Conservation (phyloP, 2,797 vertebrate genomes). For the Malurus leucopterus region DNA sequence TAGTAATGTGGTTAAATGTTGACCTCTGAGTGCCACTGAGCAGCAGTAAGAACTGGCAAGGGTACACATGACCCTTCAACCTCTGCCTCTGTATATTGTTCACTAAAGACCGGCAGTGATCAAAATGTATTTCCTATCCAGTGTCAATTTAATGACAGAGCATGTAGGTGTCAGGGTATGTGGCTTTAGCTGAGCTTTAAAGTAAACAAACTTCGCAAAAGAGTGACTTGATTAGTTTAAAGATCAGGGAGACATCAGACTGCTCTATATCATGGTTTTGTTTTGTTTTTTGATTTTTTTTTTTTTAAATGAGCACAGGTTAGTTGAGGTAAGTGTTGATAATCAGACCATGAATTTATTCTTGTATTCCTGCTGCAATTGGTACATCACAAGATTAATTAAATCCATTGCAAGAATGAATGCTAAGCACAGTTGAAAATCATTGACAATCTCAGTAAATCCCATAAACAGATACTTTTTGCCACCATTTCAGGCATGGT, state of each 20-base stretch:
- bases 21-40: neutral
- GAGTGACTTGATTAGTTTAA: neutral
- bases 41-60: neutral
- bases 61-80: rapidly evolving
- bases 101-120: neutral
- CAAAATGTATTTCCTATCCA: neutral
- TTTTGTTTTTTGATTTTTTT: neutral
- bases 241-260: neutral
- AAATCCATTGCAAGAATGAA: neutral
- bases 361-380: neutral
- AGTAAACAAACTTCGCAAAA: neutral
- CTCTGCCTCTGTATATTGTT: neutral
- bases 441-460: neutral
- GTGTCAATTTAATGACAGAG: neutral
- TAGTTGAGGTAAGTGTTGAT: neutral
- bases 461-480: neutral
- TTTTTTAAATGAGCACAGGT: neutral
- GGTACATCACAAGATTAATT: neutral
- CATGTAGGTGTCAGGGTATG: neutral
- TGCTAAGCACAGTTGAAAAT: neutral
- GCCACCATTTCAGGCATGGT: neutral
- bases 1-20: neutral
- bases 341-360: neutral
- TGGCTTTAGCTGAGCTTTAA: neutral
- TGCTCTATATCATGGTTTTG: neutral